These are phyloP conservation scores for Phocoena sinus DNA, from an alignment of 2,113 vertebrate genomes.

Conservation along the genomic window DNA sequence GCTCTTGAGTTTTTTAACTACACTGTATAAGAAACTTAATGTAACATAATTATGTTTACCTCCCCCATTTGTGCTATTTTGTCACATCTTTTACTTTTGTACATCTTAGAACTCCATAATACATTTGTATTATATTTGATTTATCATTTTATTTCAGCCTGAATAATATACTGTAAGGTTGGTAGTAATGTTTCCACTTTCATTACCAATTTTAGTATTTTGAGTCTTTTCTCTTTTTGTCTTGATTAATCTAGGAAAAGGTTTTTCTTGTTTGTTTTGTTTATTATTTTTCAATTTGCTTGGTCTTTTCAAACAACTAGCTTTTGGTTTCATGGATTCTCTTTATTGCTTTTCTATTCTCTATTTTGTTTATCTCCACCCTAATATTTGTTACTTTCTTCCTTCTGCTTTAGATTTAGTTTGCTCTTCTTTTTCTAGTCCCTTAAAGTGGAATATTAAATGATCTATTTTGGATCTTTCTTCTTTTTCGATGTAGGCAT, in stretches of 20 bases:
- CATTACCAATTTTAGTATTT: neutral
- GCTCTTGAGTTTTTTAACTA: neutral
- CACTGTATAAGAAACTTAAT: neutral
- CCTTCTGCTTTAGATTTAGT: neutral
- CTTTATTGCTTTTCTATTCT: neutral
- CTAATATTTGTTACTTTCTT: neutral
- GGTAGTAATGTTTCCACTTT: neutral
- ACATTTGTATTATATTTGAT: neutral
- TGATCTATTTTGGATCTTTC: neutral
- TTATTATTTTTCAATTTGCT: neutral
- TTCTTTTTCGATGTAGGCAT: neutral
- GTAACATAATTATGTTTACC: neutral
- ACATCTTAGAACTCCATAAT: neutral
- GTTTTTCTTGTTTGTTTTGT: neutral
- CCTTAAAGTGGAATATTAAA: neutral
- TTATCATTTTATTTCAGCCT: neutral
- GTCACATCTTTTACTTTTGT: neutral
- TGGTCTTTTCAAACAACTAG: neutral
- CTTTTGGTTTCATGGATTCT: neutral
- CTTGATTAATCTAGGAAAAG: neutral
- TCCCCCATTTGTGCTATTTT: neutral
- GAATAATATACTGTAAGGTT: neutral
- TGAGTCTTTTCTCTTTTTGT: neutral
- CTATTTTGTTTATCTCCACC: neutral
- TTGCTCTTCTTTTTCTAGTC: neutral